These are phyloP conservation scores for Azemiops feae DNA, from an alignment of 2,113 vertebrate genomes.

Conservation along the genomic window DNA sequence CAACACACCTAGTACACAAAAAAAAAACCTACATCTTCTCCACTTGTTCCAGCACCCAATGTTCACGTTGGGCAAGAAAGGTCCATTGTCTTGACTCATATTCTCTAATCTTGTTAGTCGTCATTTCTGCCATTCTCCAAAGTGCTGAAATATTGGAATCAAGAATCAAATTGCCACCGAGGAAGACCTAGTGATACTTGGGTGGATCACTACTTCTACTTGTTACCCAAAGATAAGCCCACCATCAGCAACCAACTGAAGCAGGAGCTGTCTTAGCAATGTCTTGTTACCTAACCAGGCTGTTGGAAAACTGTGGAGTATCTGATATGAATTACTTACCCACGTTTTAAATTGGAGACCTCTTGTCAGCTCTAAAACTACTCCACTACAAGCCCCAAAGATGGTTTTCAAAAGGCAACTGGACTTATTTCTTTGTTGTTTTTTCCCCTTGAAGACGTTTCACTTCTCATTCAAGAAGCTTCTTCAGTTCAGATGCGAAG, in stretches of 20 bases:
- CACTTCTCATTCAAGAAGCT: too few species aligned
- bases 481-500: too few species aligned
- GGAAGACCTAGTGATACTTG: neutral
- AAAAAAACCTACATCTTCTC: neutral
- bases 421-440: too few species aligned
- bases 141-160: neutral
- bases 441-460: too few species aligned
- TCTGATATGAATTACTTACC: neutral
- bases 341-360: neutral
- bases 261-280: neutral
- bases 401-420: too few species aligned
- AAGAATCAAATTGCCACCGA: neutral
- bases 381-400: neutral
- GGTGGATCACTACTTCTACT: neutral
- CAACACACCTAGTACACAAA: neutral
- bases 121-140: neutral
- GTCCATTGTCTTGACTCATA: too few species aligned
- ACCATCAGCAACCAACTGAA: neutral
- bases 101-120: neutral
- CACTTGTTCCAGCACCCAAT: neutral
- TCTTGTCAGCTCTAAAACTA: neutral
- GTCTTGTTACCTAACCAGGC: neutral
- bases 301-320: neutral
- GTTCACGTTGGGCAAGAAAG: neutral
- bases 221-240: neutral